These are phyloP conservation scores for Loripinus fragilis DNA, from an alignment of 2,888 invertebrate genomes.

Conservation along the genomic window DNA sequence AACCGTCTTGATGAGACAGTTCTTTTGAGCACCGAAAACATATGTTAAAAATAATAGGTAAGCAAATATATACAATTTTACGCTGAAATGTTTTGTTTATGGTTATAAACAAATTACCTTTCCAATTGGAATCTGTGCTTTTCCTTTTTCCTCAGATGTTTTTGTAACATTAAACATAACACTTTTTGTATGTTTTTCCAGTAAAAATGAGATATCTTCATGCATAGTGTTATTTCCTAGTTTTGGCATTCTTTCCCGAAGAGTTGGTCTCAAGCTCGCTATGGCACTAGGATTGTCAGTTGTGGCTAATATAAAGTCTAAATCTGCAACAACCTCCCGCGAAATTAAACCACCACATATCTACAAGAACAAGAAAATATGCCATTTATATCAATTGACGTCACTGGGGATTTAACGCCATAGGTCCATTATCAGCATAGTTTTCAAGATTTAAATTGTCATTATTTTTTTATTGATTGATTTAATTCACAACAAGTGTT, in stretches of 20 bases:
- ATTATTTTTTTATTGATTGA: too few species aligned
- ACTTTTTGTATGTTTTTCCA: constrained; percentile 58
- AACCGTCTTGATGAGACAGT: too few species aligned
- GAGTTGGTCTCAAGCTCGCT: constrained; percentile 26
- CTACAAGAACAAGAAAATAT: constrained; percentile 15
- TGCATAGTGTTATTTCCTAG: constrained; percentile 15
- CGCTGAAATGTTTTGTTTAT: too few species aligned
- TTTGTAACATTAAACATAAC: constrained; percentile 64
- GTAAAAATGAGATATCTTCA: constrained; percentile 3
- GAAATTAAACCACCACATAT: constrained; percentile 31
- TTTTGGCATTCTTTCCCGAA: constrained; percentile 73
- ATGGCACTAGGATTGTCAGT: constrained; percentile 32
- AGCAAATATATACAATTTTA: too few species aligned
- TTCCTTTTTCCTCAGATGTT: constrained; percentile 43
- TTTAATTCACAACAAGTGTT: too few species aligned
- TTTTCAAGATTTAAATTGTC: too few species aligned
- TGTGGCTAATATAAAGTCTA: constrained; percentile 52
- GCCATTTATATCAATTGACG: neutral
- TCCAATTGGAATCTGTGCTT: constrained; percentile 70
- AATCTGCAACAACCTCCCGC: constrained; percentile 38
- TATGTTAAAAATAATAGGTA: too few species aligned
- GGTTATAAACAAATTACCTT: constrained; percentile 55
- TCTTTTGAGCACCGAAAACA: too few species aligned
- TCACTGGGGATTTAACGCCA: too few species aligned
- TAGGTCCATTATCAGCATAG: too few species aligned